Conservation (phyloP, 2,888 invertebrate genomes). For the Mamestra brassicae region DNA sequence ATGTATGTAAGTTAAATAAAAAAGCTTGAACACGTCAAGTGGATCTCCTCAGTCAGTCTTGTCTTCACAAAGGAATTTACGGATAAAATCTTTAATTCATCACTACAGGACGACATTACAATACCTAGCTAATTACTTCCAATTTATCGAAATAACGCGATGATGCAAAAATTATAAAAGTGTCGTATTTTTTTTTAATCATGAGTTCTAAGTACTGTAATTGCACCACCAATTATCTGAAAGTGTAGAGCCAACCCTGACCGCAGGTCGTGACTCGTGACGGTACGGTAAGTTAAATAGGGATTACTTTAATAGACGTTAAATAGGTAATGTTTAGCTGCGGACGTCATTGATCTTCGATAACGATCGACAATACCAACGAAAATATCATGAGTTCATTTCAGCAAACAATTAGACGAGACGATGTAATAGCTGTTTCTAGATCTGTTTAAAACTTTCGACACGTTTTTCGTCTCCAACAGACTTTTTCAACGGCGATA, state of each 20-base stretch:
- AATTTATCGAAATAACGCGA: conserved; percentile 2
- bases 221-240: conserved; percentile 11
- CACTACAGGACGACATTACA: not conserved
- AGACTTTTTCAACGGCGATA: not conserved
- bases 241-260: conserved; percentile 19
- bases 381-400: not conserved
- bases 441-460: not conserved
- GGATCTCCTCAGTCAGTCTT: not conserved
- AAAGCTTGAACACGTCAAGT: not conserved
- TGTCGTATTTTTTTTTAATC: conserved; percentile 18
- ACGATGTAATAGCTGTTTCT: no score
- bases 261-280: conserved; percentile 12
- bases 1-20: no score
- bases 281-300: conserved; percentile 2
- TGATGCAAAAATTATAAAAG: not conserved
- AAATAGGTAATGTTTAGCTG: not conserved
- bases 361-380: not conserved
- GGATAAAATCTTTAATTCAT: not conserved
- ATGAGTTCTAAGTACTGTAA: conserved; percentile 14
- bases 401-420: not conserved
- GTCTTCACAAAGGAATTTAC: not conserved
- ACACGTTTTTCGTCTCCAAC: not conserved
- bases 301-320: not conserved
- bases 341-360: not conserved
- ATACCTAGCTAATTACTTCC: not conserved